These are phyloP conservation scores for Apoda limacodes DNA, from an alignment of 2,888 invertebrate species.

Conservation along the genomic window DNA sequence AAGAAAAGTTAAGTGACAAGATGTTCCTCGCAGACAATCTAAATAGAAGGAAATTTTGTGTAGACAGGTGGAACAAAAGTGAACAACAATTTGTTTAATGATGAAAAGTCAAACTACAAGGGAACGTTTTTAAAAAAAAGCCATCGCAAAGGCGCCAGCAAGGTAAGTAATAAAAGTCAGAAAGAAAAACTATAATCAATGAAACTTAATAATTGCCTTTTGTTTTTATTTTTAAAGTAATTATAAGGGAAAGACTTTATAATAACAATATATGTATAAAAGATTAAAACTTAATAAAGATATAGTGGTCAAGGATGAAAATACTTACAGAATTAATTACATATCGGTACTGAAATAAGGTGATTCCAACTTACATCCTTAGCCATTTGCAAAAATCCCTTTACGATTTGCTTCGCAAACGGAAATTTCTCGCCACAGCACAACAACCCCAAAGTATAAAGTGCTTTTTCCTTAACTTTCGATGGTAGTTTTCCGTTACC, in stretches of 20 bases:
- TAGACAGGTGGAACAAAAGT: too few relatives aligned
- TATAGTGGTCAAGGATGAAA: constrained; percentile 1
- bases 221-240: too few relatives aligned
- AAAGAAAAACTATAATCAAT: too few relatives aligned
- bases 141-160: too few relatives aligned
- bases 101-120: too few relatives aligned
- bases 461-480: constrained; percentile 82
- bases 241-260: constrained; percentile 1
- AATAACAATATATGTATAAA: constrained; percentile 3
- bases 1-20: too few relatives aligned
- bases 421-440: constrained; percentile 86
- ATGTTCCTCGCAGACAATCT: too few relatives aligned
- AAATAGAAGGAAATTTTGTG: too few relatives aligned
- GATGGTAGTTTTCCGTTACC: constrained; percentile 77
- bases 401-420: constrained; percentile 77
- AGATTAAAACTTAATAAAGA: background rate
- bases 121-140: too few relatives aligned
- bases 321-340: constrained; percentile 1
- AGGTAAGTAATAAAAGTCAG: too few relatives aligned
- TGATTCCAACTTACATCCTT: constrained; percentile 76
- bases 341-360: background rate
- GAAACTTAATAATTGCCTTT: too few relatives aligned
- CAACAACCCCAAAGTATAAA: constrained; percentile 80
- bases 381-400: constrained; percentile 80
- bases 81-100: too few relatives aligned